Evolutionary conservation across 2,888 invertebrate genomes (phyloP).

Genomic region (Pharmacophagus antenor): DNA sequence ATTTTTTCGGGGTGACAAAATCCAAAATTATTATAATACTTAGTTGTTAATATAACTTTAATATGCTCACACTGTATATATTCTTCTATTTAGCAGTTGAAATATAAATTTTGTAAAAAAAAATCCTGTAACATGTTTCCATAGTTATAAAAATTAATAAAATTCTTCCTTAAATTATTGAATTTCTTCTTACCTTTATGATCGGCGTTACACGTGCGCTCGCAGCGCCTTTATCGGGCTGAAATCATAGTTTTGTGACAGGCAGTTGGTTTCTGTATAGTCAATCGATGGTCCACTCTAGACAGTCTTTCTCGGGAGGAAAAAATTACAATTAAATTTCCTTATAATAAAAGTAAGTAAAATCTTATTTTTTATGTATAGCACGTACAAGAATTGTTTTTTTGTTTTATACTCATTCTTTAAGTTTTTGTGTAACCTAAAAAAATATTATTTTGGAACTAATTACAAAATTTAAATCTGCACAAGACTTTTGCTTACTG

Average conservation of each 20-base stretch:
- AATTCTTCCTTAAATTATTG: not conserved
- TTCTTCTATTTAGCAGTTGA: too few species aligned
- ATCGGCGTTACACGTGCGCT: conserved; percentile 17
- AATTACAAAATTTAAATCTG: conserved; percentile 1
- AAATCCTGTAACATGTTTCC: too few species aligned
- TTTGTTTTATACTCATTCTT: too few species aligned
- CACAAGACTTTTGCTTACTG: not conserved
- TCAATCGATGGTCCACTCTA: conserved; percentile 12
- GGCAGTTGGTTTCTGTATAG: conserved; percentile 20
- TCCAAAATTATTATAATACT: too few species aligned
- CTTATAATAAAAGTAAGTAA: conserved; percentile 21
- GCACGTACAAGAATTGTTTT: too few species aligned
- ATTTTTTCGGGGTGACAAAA: too few species aligned
- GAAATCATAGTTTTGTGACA: conserved; percentile 19
- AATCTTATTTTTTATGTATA: not conserved
- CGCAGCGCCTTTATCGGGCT: conserved; percentile 12
- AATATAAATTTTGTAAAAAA: too few species aligned
- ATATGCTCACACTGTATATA: too few species aligned
- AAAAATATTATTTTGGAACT: conserved; percentile 1
- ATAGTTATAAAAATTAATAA: not conserved
- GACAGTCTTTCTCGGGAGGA: not conserved
- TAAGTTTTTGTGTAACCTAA: conserved; percentile 20
- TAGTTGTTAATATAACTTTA: too few species aligned
- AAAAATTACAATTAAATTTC: conserved; percentile 20
- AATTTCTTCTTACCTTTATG: conserved; percentile 7